These are phyloP conservation scores for Micrastur ruficollis DNA, from an alignment of 2,797 vertebrate genomes.

Conservation along the genomic window DNA sequence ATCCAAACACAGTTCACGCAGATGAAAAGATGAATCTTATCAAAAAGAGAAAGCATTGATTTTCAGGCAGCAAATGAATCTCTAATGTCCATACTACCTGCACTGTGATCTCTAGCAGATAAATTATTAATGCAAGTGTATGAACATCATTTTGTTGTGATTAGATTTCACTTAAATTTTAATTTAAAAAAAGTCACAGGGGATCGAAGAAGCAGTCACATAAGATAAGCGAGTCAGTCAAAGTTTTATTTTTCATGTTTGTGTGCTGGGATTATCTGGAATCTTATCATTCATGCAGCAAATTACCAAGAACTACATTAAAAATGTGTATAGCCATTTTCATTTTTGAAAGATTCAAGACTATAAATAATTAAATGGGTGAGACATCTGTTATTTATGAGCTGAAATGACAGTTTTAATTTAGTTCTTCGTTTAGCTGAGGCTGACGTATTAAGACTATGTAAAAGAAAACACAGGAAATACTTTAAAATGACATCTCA, in stretches of 20 bases:
- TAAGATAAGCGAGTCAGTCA: slow-evolving; percentile 71
- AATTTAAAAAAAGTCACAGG: slow-evolving; percentile 75
- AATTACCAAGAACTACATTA: slow-evolving; percentile 86
- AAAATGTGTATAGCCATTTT: slow-evolving; percentile 83
- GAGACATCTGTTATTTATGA: slow-evolving; percentile 91
- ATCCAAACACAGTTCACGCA: slow-evolving; percentile 26
- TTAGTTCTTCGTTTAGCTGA: slow-evolving; percentile 78
- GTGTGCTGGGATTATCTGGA: slow-evolving; percentile 79
- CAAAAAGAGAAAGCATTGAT: slow-evolving; percentile 53
- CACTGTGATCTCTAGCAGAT: slow-evolving; percentile 64
- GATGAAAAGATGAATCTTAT: slow-evolving; percentile 46
- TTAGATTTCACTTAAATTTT: slow-evolving; percentile 80
- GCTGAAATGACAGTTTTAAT: slow-evolving; percentile 84
- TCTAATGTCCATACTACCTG: slow-evolving; percentile 65
- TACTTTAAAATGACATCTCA: slow-evolving; percentile 63
- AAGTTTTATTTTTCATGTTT: slow-evolving; percentile 80
- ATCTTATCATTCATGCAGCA: slow-evolving; percentile 82
- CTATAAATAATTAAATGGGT: slow-evolving; percentile 86
- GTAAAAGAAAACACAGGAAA: slow-evolving; percentile 70
- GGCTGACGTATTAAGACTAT: slow-evolving; percentile 70
- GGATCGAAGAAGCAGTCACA: slow-evolving; percentile 69
- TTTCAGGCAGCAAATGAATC: slow-evolving; percentile 59
- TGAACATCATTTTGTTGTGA: slow-evolving; percentile 81
- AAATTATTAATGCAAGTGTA: slow-evolving; percentile 77
- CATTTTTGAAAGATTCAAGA: slow-evolving; percentile 83